Evolutionary conservation across 2,113 vertebrate species (phyloP), one percentile per base, ranked within the genome.

Genomic region (Plectropomus leopardus): DNA sequence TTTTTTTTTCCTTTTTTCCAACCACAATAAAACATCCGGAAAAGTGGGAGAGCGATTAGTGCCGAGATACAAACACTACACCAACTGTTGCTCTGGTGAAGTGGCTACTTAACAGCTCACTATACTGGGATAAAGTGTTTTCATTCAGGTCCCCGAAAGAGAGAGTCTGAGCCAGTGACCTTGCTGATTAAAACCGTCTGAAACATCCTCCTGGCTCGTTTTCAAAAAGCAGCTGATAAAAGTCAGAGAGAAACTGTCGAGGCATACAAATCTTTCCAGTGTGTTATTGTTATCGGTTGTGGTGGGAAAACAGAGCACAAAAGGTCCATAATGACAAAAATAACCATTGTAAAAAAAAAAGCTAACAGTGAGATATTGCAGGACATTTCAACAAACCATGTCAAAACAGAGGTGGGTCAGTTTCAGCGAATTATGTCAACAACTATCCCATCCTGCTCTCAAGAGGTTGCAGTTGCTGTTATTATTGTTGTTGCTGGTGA

Each of bases 1-100:
- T n/a, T n/a, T 81, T 75, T 72, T 75, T 32, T 40, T 9, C 4
- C 6, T 51, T 60, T 50, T 21, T 30, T 28, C 26, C 44, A 72
- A 70, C 69, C 26, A 80, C 44, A 64, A 84, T 79, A 82, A 89
- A 87, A 89, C 85, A 78, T 86, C 58, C 48, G 0, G 61, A 70
- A 66, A 87, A 85, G 68, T 73, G 13, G 17, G 45, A 83, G 65
- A 71, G 66, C n/a, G 63, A 72, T 81, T 40, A 68, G 53, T 5
- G 10, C 47, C 21, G 23, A 64, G 69, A 74, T n/a, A 53, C 28
- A 71, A 72, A 82, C 26, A 72, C 32, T 23, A 15, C 24, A 26
- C 32, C 3, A 1, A 36, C 23, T 64, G 57, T 53, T 65, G 23
- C 40, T 36, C 5, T 63, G 66, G 44, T 72, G 51, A 54, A 80